Base-by-base conservation (phyloP, 2,113 vertebrate species). In the Podiceps cristatus region DNA sequence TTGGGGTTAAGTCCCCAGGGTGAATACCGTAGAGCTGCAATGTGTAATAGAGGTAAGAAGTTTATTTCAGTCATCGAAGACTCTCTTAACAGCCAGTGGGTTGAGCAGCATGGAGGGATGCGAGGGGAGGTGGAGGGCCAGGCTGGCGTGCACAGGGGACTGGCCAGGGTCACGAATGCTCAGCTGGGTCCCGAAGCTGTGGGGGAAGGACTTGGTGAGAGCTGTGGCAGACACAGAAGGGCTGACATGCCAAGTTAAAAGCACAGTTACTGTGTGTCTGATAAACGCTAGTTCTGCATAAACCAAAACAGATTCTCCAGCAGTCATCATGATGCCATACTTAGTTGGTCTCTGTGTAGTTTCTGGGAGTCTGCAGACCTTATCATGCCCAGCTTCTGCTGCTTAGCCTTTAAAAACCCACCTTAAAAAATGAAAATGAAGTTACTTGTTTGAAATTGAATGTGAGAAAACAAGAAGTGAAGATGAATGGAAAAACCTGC, bases 81-180 rank as follows among this genome's bases (percentile, higher is more conserved):
- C 13, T 63, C 19, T 84, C 8, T 45, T 67, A 47, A 58, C 47
- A 84, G 22, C 19, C 0, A 1, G 15, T 53, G 44, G 35, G 44
- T 33, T 56, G 44, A 67, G 42, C 59, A 58, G 45, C 31, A 33
- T 1, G 2, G 37, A 27, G 18, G 44, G 27, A 37, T 59, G 71
- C 0, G 4, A 81, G 28, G 33, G 33, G 28, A 86, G 18, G 13
- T 19, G 29, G 19, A 80, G 16, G 28, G 8, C 27, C 33, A 60
- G 76, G 16, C 16, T 45, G 45, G 13, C 2, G 0, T 25, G 33
- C 15, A 9, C 0, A 3, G 33, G 23, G 27, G 19, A 13, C 33
- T 27, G 49, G 7, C 10, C 0, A 19, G 40, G 15, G 10, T 80
- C 37, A 71, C 0, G 0, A 14, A 49, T 33, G 29, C 7, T 67